These are phyloP conservation scores for Zosterops borbonicus DNA, from an alignment of 2,113 vertebrate genomes.

Conservation along the genomic window DNA sequence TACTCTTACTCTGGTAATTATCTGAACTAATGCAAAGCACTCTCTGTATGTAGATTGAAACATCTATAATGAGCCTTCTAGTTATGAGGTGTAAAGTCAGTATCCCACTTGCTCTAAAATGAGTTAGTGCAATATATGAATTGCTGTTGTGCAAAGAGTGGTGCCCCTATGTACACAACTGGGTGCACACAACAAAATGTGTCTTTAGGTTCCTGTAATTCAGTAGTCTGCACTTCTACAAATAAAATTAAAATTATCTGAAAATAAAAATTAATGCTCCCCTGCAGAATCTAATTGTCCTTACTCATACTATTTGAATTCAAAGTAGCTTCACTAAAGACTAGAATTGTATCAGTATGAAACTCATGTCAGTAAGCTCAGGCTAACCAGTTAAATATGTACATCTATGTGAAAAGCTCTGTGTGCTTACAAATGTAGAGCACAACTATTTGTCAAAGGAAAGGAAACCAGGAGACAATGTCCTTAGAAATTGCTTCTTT, in stretches of 20 bases:
- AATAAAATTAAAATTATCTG: not conserved
- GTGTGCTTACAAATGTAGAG: not conserved
- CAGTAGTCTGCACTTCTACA: not conserved
- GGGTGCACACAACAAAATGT: not conserved
- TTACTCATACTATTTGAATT: not conserved
- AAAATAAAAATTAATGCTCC: not conserved
- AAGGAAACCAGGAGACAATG: not conserved
- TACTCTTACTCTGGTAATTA: not conserved
- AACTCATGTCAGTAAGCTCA: not conserved
- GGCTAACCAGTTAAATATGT: not conserved
- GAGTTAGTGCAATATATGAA: not conserved
- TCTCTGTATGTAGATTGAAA: not conserved
- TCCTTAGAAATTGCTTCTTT: not conserved
- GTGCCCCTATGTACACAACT: not conserved
- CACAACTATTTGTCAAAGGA: not conserved
- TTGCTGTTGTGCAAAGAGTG: not conserved
- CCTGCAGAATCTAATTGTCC: not conserved
- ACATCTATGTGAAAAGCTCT: not conserved
- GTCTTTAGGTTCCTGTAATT: not conserved
- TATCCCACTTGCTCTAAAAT: not conserved
- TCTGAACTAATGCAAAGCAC: not conserved
- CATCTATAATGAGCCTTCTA: not conserved
- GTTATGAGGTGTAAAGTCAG: not conserved
- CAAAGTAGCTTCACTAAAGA: not conserved
- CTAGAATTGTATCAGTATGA: not conserved